Evolutionary conservation across 2,113 vertebrate genomes (phyloP).

Genomic region (Podarcis cretensis): DNA sequence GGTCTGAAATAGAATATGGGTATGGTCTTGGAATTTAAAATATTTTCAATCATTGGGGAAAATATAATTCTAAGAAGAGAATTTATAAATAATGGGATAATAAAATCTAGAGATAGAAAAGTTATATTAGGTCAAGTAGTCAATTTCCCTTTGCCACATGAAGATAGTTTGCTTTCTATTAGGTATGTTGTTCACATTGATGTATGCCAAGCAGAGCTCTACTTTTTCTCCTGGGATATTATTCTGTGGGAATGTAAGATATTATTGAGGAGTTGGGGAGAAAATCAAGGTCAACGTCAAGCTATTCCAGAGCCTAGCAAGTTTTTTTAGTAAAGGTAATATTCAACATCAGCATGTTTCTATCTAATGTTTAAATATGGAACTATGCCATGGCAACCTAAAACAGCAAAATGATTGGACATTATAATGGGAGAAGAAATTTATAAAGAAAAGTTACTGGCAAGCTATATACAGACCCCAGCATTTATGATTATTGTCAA

Average conservation of each 20-base stretch:
- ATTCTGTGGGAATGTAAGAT: neutral
- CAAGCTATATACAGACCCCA: neutral
- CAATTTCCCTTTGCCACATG: neutral
- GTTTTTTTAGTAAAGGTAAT: neutral
- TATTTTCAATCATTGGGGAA: conserved; percentile 39
- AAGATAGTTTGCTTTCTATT: conserved; percentile 9
- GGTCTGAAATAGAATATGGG: conserved; percentile 31
- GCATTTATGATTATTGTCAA: conserved; percentile 17
- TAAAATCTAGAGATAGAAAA: neutral
- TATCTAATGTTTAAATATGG: neutral
- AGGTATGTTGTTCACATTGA: conserved; percentile 6
- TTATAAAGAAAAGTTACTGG: neutral
- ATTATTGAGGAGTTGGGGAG: neutral
- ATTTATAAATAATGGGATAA: conserved; percentile 26
- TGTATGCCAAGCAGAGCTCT: conserved; percentile 20
- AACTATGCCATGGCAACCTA: neutral
- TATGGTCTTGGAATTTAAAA: conserved; percentile 29
- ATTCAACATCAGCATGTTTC: neutral
- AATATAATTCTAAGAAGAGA: conserved; percentile 31
- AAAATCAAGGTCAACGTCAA: neutral
- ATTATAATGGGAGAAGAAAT: neutral
- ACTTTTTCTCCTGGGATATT: conserved; percentile 2
- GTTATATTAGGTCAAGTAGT: conserved; percentile 7
- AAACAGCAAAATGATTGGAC: conserved; percentile 3
- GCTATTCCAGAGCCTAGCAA: neutral